Base-by-base conservation (phyloP, 2,113 vertebrate species). In the Dromaius novaehollandiae region DNA sequence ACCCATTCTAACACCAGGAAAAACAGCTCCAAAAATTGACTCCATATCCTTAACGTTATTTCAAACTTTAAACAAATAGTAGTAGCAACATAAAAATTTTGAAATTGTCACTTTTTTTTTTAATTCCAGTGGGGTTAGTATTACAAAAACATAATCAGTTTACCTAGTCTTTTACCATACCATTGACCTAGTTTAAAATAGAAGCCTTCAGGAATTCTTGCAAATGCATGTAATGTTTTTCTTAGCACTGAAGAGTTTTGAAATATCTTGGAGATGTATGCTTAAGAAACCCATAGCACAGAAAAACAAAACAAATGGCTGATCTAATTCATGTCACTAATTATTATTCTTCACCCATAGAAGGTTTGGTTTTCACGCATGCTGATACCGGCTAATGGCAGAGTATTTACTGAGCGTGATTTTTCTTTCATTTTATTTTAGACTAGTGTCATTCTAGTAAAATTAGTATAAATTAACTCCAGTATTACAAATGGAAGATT, bases 131-230 rank as follows among this genome's bases (percentile, higher is more conserved):
- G 28, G 32, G 21, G 88, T 83, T 77, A 83, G 26, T 63, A 15
- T 80, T 56, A 21, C 22, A 86, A 89, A 77, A 48, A 79, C 87
- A n/a, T 58, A 38, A 7, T 65, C 46, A 68, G 13, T 30, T 91
- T 53, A 36, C 28, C 20, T 17, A 77, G 44, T 79, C 20, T 22
- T 30, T 11, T 50, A 51, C 20, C 6, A 6, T 36, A 48, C 32
- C 0, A 0, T 50, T 69, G 69, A 79, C 82, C 78, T 58, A 32
- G 26, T 50, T 90, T 50, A 64, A 80, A 80, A 80, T 24, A 66
- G 83, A 94, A 86, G 76, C 53, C 76, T 63, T 73, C 79, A 82
- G 71, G 28, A 55, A 34, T 91, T 93, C 63, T 73, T 94, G 71
- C 34, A 73, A 80, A 34, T 40, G 34, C 1, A 2, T 10, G 46